Conservation (phyloP, 2,113 vertebrate species). For the Rhegmatorhina hoffmannsi region DNA sequence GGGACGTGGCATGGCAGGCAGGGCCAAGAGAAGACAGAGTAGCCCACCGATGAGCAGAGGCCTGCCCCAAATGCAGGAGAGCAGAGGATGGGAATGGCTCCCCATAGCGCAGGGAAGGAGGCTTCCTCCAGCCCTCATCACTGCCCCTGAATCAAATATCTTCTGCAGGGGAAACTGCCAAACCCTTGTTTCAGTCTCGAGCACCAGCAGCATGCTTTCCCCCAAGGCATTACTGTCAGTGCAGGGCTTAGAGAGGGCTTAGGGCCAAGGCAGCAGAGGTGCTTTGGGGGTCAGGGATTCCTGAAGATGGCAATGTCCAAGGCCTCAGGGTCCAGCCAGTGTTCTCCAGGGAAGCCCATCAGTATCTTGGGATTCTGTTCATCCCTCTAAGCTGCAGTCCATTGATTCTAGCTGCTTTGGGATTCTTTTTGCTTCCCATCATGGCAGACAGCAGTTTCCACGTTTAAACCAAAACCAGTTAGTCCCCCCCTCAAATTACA, state of each 20-base stretch:
- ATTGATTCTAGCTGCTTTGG: neutral
- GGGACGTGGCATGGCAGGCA: fast-evolving
- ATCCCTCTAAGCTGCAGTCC: neutral
- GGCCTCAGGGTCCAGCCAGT: neutral
- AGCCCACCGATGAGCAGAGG: neutral
- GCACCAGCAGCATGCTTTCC: neutral
- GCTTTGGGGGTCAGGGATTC: neutral
- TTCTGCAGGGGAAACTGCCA: neutral
- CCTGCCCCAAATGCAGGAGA: neutral
- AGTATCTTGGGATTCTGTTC: neutral
- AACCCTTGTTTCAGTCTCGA: neutral
- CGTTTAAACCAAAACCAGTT: neutral
- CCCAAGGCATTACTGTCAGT: neutral
- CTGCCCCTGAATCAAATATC: neutral
- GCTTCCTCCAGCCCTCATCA: too few species aligned
- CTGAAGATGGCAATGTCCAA: neutral
- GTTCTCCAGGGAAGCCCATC: neutral
- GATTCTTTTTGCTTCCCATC: neutral
- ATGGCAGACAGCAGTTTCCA: neutral
- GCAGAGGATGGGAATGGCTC: neutral
- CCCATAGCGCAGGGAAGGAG: neutral
- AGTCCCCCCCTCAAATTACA: neutral
- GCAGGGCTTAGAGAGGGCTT: neutral
- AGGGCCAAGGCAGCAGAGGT: neutral
- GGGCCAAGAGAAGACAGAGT: neutral